Conservation (phyloP, 2,113 vertebrate species). For the Leiothrix lutea region DNA sequence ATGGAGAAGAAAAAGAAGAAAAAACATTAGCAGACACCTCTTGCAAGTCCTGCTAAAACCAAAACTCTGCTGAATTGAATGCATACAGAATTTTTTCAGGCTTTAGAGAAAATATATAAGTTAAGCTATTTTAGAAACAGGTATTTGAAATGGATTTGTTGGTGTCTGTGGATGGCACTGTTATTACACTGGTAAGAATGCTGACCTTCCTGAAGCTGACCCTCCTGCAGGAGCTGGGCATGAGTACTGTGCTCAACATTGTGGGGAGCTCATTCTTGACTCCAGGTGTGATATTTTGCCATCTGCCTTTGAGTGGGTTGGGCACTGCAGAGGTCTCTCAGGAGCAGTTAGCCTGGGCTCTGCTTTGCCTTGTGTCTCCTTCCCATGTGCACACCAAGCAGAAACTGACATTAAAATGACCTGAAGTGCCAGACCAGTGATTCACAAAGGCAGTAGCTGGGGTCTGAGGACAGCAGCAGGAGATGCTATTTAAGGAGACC, state of each 20-base stretch:
- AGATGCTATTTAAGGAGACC: not conserved
- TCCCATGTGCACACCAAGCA: not conserved
- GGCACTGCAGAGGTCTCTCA: not conserved
- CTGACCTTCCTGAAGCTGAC: not conserved
- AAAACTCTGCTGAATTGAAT: not conserved
- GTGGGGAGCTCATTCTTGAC: not conserved
- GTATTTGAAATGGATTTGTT: not conserved
- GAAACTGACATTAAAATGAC: not conserved
- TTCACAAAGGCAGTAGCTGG: not conserved
- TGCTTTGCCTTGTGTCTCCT: not conserved
- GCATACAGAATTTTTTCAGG: not conserved
- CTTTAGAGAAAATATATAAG: not conserved
- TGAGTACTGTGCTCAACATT: not conserved
- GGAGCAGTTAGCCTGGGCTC: not conserved
- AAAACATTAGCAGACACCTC: not conserved
- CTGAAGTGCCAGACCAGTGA: not conserved
- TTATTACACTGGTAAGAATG: not conserved
- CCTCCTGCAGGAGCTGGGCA: not conserved
- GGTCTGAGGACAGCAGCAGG: not conserved
- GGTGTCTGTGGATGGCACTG: fast-evolving
- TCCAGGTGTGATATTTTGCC: not conserved
- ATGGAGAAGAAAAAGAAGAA: not conserved
- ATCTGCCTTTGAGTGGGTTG: not conserved
- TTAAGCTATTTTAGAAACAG: not conserved
- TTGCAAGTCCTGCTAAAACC: not conserved